phyloP scores from a whole-genome alignment of 1,140 invertebrate genomes.

The Chelonus insularis region DNA sequence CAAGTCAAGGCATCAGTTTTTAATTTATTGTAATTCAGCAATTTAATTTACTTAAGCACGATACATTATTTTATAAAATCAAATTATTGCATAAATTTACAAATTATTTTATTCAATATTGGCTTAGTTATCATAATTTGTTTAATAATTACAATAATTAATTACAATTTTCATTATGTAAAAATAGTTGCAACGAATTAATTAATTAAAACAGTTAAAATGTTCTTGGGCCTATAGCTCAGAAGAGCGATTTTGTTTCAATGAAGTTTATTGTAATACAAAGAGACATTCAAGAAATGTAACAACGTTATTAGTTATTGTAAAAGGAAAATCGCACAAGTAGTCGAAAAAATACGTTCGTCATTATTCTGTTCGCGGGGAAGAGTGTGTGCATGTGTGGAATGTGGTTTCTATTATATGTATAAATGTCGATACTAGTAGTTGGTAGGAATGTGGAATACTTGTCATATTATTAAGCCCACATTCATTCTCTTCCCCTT shows the following conservation, averaged over 20 bases:
- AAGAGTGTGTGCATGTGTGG: slow-evolving; percentile 26
- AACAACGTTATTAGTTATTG: neutral
- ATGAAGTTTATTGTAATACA: neutral
- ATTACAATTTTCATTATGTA: neutral
- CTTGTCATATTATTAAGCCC: slow-evolving; percentile 43
- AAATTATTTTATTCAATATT: neutral
- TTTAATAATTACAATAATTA: neutral
- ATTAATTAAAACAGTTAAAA: neutral
- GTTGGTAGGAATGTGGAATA: slow-evolving; percentile 53
- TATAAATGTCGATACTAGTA: slow-evolving; percentile 60
- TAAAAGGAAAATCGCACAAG: neutral
- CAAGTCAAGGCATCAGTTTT: neutral
- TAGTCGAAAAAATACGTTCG: neutral
- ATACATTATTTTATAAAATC: neutral
- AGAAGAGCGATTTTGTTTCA: neutral
- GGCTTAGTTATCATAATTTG: neutral
- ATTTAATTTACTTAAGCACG: neutral
- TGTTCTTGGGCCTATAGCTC: too few relatives aligned
- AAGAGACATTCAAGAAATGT: neutral
- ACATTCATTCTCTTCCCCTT: slow-evolving; percentile 21
- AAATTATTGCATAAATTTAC: neutral
- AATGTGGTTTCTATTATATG: slow-evolving; percentile 46
- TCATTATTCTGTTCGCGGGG: slow-evolving; percentile 1
- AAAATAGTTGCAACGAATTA: slow-evolving; percentile 9
- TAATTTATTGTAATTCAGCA: neutral